Evolutionary conservation across 2,113 vertebrate species (phyloP).

Genomic region (Rhinoderma darwinii): DNA sequence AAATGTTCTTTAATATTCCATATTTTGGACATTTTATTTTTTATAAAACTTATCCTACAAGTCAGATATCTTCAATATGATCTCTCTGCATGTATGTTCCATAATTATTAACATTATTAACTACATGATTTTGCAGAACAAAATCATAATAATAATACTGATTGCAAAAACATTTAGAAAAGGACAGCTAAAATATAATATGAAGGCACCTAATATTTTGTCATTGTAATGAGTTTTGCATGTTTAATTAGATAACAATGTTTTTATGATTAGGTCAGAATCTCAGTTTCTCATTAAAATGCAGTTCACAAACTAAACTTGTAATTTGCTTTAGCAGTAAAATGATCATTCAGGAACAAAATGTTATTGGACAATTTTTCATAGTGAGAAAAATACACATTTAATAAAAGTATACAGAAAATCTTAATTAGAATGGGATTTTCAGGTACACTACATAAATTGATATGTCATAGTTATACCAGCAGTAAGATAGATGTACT

Average conservation of each 20-base stretch:
- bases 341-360: conserved; percentile 96
- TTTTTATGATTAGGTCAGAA: conserved; percentile 99
- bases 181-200: conserved; percentile 88
- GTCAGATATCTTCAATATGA: not conserved
- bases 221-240: conserved; percentile 99
- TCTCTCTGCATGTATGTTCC: conserved; percentile 90
- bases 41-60: not conserved
- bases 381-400: conserved; percentile 85
- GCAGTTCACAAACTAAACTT: conserved; percentile 97
- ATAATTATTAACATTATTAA: conserved; percentile 72
- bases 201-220: conserved; percentile 99
- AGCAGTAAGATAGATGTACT: not conserved
- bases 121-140: conserved; percentile 10
- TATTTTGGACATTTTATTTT: not conserved
- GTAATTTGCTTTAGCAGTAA: conserved; percentile 98
- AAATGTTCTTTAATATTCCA: not conserved
- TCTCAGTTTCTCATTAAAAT: conserved; percentile 99
- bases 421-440: conserved; percentile 88
- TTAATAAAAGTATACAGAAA: conserved; percentile 65
- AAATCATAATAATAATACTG: conserved; percentile 26
- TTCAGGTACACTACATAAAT: conserved; percentile 68
- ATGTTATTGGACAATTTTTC: conserved; percentile 94
- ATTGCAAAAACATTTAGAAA: conserved; percentile 84
- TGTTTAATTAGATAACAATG: conserved; percentile 99
- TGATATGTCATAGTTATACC: conserved; percentile 9